phyloP scores from a whole-genome alignment of 2,113 vertebrate species.

The Motacilla alba region DNA sequence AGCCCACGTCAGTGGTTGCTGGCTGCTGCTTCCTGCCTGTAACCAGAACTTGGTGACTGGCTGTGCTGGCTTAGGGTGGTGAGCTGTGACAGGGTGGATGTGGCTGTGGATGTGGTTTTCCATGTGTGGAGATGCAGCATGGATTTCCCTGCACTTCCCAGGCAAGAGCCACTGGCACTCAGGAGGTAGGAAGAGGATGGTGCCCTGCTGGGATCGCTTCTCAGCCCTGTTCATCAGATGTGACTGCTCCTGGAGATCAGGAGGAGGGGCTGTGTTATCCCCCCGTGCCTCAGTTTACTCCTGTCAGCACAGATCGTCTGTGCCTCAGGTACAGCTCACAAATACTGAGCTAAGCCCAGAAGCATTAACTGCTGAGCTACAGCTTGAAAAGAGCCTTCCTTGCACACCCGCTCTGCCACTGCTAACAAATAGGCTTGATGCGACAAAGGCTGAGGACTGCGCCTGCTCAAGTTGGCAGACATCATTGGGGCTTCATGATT shows the following conservation, averaged over 20 bases:
- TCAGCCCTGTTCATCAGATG: neutral
- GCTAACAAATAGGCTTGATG: neutral
- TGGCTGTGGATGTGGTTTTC: neutral
- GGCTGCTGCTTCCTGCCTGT: neutral
- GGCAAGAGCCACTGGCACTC: neutral
- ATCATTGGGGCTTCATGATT: neutral
- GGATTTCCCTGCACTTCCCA: neutral
- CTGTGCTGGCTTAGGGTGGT: neutral
- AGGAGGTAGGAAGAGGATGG: neutral
- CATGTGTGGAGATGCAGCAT: neutral
- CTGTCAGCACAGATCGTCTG: neutral
- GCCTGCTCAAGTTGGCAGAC: neutral
- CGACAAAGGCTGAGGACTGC: neutral
- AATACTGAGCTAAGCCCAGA: neutral
- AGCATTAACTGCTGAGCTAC: neutral
- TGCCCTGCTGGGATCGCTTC: neutral
- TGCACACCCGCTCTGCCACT: neutral
- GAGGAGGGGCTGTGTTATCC: neutral
- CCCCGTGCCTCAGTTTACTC: neutral
- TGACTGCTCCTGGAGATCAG: neutral
- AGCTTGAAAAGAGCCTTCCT: neutral
- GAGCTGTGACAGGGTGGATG: neutral
- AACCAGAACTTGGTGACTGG: neutral
- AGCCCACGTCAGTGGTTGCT: neutral
- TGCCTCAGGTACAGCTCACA: neutral